phyloP scores from a whole-genome alignment of 2,888 invertebrate species.

The Oeneis ivallda region DNA sequence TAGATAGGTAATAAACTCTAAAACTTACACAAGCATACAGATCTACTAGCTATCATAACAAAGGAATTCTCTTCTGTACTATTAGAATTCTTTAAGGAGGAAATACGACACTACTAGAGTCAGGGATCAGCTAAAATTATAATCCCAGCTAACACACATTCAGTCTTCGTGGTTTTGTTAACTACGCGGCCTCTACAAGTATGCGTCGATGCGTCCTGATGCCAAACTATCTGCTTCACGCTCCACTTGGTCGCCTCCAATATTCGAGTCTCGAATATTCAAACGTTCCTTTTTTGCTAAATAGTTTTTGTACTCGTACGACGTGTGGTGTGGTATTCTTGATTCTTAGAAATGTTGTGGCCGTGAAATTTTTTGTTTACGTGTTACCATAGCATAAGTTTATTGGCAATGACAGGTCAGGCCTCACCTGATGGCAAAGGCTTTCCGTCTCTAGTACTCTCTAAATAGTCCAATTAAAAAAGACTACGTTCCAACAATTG shows the following conservation, averaged over 20 bases:
- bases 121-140: constrained; percentile 22
- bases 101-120: too few relatives aligned
- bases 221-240: constrained; percentile 31
- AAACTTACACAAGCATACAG: too few relatives aligned
- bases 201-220: constrained; percentile 19
- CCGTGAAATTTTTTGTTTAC: not conserved
- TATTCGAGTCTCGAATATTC: constrained; percentile 6
- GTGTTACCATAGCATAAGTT: not conserved
- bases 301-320: constrained; percentile 5
- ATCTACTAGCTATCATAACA: too few relatives aligned
- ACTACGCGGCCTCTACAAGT: constrained; percentile 14
- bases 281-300: constrained; percentile 15
- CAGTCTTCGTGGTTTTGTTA: constrained; percentile 27
- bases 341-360: constrained; percentile 10
- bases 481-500: too few relatives aligned
- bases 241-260: constrained; percentile 21
- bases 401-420: not conserved
- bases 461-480: too few relatives aligned
- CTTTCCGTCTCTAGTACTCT: too few relatives aligned
- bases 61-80: too few relatives aligned
- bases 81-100: too few relatives aligned
- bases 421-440: too few relatives aligned
- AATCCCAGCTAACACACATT: constrained; percentile 22
- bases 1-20: too few relatives aligned
- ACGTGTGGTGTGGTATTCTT: constrained; percentile 11